phyloP scores from a whole-genome alignment of 2,113 vertebrate species.

The Electrona antarctica region DNA sequence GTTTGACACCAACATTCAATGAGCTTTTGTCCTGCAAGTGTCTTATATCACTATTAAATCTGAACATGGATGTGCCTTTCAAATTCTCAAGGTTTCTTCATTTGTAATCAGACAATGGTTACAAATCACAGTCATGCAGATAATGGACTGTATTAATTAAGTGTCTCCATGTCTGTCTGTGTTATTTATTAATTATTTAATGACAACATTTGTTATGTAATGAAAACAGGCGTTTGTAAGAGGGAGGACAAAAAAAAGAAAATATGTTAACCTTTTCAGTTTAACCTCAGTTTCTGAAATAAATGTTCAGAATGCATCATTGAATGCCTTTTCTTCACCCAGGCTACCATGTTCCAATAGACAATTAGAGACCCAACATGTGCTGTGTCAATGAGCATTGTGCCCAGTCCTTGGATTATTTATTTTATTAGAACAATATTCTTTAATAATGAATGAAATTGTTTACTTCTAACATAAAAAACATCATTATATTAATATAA shows the following conservation, averaged over 20 bases:
- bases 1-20: neutral
- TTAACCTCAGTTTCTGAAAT: neutral
- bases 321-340: neutral
- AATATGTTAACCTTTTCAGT: neutral
- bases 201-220: neutral
- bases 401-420: too few species aligned
- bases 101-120: neutral
- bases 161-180: neutral
- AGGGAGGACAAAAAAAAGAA: neutral
- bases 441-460: too few species aligned
- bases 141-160: constrained; percentile 11
- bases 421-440: too few species aligned
- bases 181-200: neutral
- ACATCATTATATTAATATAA: too few species aligned
- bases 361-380: too few species aligned
- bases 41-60: constrained; percentile 2
- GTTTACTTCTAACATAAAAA: too few species aligned
- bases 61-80: constrained; percentile 20
- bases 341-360: too few species aligned
- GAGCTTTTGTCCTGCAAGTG: constrained; percentile 1
- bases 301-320: neutral
- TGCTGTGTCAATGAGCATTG: too few species aligned
- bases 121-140: constrained; percentile 2
- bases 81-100: constrained; percentile 27
- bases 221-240: neutral